A percentile compares a stretch with the other conserved stretches of the same genome.
These are phyloP conservation scores for Macrotus californicus DNA, from an alignment of 2,113 vertebrate genomes.

Conservation along the genomic window DNA sequence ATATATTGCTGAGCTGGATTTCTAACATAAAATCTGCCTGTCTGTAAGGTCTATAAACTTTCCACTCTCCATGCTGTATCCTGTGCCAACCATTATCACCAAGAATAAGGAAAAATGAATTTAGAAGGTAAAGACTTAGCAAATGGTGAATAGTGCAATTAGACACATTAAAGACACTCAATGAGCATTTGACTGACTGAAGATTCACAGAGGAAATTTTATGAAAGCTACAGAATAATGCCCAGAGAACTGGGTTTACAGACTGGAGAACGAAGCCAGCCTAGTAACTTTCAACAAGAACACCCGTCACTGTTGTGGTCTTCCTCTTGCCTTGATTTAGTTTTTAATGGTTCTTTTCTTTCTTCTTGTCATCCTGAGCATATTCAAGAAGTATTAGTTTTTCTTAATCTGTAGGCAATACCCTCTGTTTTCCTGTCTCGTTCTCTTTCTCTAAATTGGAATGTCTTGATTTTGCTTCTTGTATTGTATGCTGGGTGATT, in stretches of 20 bases:
- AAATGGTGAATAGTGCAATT: background rate
- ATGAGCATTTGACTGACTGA: background rate
- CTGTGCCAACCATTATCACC: background rate
- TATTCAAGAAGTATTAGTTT: background rate
- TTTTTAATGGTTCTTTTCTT: conserved; percentile 22
- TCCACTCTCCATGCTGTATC: background rate
- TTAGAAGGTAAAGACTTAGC: background rate
- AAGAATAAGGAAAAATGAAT: conserved; percentile 20
- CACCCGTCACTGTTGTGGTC: background rate
- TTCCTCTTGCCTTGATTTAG: background rate
- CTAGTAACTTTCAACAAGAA: background rate
- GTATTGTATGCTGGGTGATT: background rate
- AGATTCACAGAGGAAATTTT: background rate
- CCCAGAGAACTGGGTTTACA: background rate
- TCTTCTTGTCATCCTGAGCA: background rate
- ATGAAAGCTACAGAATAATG: background rate
- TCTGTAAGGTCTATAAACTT: background rate
- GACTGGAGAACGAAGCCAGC: background rate
- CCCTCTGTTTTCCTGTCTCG: background rate
- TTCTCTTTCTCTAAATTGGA: background rate
- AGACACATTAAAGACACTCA: background rate
- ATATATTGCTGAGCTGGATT: background rate
- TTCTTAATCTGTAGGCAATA: background rate
- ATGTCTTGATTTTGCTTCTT: conserved; percentile 1
- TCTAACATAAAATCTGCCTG: background rate